Evolutionary conservation across 2,888 invertebrate genomes (phyloP).

Genomic region (Clitarchus hookeri): DNA sequence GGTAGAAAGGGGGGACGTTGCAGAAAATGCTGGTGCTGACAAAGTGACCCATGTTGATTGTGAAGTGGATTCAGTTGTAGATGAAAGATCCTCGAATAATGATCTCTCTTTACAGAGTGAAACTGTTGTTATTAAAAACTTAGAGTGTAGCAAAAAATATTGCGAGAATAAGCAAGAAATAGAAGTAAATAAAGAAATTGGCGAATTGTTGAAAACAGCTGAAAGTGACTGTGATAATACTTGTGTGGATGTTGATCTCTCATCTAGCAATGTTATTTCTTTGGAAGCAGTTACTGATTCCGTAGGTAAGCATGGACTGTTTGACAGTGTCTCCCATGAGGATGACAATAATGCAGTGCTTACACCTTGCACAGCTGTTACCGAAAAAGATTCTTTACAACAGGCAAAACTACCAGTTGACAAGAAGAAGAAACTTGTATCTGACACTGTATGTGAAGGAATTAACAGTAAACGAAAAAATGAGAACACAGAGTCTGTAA

Average conservation of each 20-base stretch:
- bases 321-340: background rate
- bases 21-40: background rate
- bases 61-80: background rate
- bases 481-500: background rate
- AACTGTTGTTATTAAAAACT: background rate
- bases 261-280: background rate
- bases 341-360: background rate
- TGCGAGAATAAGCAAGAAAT: background rate
- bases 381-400: background rate
- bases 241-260: background rate
- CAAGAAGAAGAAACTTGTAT: background rate
- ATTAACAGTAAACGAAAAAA: background rate
- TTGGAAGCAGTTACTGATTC: background rate
- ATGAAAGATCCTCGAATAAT: background rate
- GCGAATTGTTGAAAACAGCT: background rate
- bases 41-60: background rate
- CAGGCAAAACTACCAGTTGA: background rate
- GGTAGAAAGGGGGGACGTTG: background rate
- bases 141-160: background rate
- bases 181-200: background rate
- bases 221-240: conserved; percentile 2
- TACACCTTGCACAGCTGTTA: background rate
- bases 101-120: background rate
- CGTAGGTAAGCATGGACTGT: background rate
- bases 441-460: background rate